Percentiles rank a stretch among this genome's conserved stretches.
Conservation (phyloP, 2,113 vertebrate genomes). For the Tangachromis dhanisi region DNA sequence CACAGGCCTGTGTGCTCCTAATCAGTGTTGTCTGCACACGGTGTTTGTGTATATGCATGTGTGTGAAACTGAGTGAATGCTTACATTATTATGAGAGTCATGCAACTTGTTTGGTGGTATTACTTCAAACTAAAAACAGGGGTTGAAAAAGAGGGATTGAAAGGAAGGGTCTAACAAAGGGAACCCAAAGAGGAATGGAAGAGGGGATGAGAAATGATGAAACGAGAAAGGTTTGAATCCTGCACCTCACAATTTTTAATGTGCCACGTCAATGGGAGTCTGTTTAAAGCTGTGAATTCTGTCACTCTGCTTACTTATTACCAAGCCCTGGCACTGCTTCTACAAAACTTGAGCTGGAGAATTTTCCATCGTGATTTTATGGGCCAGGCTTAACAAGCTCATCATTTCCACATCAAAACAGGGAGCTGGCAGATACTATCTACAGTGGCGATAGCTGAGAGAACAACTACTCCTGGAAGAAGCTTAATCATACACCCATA, state of each 20-base stretch:
- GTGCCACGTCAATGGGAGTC: background rate
- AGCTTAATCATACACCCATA: conserved; percentile 14
- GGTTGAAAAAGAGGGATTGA: background rate
- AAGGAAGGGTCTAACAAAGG: background rate
- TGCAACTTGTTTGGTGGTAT: background rate
- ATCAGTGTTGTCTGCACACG: background rate
- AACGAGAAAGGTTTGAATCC: background rate
- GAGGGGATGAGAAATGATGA: background rate
- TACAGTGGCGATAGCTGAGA: conserved; percentile 10
- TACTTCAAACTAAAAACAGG: background rate
- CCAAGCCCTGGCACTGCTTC: background rate
- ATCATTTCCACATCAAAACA: conserved; percentile 48
- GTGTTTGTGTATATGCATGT: background rate
- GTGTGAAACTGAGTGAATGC: background rate
- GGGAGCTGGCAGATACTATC: conserved; percentile 24
- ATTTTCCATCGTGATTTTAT: conserved; percentile 19
- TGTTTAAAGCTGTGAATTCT: background rate
- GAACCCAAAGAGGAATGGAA: background rate
- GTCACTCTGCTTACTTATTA: background rate
- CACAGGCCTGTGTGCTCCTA: background rate
- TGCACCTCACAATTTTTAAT: background rate
- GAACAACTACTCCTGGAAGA: conserved; percentile 7
- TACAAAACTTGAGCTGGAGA: background rate
- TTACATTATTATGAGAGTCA: background rate
- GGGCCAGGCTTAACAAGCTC: conserved; percentile 37